phyloP scores from a whole-genome alignment of 2,797 vertebrate species.

The Apodemus agrarius region DNA sequence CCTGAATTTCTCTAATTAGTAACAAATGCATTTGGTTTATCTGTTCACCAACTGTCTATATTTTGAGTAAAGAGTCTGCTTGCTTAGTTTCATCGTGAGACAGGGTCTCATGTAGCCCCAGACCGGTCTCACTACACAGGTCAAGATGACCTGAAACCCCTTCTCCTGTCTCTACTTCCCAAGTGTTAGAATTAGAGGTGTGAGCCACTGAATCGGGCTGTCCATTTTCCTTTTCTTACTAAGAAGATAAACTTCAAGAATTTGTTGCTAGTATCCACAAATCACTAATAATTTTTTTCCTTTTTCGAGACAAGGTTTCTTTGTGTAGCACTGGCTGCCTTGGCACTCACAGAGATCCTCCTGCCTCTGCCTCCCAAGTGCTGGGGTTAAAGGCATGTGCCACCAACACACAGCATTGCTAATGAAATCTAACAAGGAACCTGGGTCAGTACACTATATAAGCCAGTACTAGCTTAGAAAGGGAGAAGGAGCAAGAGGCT shows the following conservation, averaged over 20 bases:
- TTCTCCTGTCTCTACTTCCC: not conserved
- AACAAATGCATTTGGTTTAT: conserved; percentile 22
- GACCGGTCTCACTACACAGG: not conserved
- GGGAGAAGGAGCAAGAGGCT: not conserved
- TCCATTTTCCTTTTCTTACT: not conserved
- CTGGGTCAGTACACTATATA: not conserved
- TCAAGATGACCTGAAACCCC: not conserved
- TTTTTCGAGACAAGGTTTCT: not conserved
- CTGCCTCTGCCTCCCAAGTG: not conserved
- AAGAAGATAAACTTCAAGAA: not conserved
- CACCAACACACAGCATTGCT: not conserved
- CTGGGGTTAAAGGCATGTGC: not conserved
- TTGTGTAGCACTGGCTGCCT: not conserved
- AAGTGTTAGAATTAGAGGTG: not conserved
- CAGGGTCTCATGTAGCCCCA: not conserved
- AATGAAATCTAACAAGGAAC: not conserved
- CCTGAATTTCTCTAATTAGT: conserved; percentile 34
- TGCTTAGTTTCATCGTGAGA: not conserved
- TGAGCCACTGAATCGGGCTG: not conserved
- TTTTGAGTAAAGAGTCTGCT: conserved; percentile 23
- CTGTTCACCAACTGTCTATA: conserved; percentile 20
- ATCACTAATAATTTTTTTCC: not conserved
- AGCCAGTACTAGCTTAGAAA: not conserved
- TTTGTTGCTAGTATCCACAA: not conserved
- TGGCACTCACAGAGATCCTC: not conserved